Conservation (phyloP, 2,888 invertebrate species). For the Nineta flava region DNA sequence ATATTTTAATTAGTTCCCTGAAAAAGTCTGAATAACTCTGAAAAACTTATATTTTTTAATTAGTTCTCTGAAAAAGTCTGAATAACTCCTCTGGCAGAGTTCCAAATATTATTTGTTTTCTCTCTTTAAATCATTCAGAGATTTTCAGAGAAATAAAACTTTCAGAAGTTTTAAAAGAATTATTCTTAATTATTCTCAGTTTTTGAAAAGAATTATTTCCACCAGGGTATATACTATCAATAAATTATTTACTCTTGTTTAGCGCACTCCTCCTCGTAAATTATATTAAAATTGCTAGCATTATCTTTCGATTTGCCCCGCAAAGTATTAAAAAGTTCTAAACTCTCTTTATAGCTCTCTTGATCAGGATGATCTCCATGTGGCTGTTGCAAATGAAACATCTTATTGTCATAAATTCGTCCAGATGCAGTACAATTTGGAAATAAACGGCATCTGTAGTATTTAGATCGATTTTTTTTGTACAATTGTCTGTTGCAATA, state of each 20-base stretch:
- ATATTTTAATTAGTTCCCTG: no score
- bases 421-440: slow-evolving; percentile 5
- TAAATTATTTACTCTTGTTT: slow-evolving; percentile 2
- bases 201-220: no score
- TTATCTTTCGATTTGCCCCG: neutral
- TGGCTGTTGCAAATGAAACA: slow-evolving; percentile 1
- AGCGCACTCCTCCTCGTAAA: neutral
- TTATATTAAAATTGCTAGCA: neutral
- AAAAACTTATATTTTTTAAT: no score
- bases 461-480: neutral
- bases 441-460: slow-evolving; percentile 4
- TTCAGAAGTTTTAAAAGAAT: no score
- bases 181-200: no score
- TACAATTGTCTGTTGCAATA: slow-evolving; percentile 5
- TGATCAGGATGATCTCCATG: slow-evolving; percentile 2
- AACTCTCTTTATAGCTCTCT: slow-evolving; percentile 4
- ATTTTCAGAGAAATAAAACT: no score
- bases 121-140: no score
- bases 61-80: no score
- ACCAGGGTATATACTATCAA: no score
- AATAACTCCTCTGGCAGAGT: no score
- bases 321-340: neutral
- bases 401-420: neutral
- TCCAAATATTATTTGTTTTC: no score
- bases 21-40: no score